phyloP scores from a whole-genome alignment of 2,113 vertebrate species.

The Pitta sordida region DNA sequence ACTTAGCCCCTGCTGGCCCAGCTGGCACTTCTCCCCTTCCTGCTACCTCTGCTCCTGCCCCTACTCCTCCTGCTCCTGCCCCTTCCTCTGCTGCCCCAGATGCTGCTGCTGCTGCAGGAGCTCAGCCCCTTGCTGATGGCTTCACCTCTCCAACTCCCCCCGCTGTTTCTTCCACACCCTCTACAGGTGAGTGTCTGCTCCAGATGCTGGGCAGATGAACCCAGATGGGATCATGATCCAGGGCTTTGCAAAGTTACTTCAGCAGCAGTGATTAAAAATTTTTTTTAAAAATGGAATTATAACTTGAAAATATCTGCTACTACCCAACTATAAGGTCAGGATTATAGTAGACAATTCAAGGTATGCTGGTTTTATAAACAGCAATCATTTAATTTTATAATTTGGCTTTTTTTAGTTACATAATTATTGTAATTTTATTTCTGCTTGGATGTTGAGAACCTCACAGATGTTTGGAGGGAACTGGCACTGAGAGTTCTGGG shows the following conservation, averaged over 20 bases:
- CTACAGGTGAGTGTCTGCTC: constrained; percentile 87
- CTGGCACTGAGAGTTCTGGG: background rate
- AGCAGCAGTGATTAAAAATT: background rate
- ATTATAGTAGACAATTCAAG: background rate
- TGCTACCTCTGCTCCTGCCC: constrained; percentile 75
- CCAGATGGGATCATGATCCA: background rate
- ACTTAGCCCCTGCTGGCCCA: constrained; percentile 74
- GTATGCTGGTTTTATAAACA: background rate
- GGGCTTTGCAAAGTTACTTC: background rate
- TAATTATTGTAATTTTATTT: background rate
- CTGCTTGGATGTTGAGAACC: background rate
- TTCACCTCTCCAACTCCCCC: constrained; percentile 91
- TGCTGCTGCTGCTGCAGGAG: constrained; percentile 81
- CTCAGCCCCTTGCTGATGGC: constrained; percentile 84
- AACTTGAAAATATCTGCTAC: background rate
- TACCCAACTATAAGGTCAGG: background rate
- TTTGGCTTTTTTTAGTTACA: background rate
- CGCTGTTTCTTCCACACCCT: constrained; percentile 85
- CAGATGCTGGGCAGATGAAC: constrained; percentile 2
- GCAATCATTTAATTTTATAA: background rate
- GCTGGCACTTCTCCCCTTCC: constrained; percentile 83
- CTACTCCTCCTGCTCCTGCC: constrained; percentile 75
- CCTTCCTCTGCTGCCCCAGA: constrained; percentile 78
- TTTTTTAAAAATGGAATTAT: background rate
- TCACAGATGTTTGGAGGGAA: background rate